Percentiles rank a stretch among this genome's conserved stretches.
Conservation (phyloP, 2,113 vertebrate species). For the Cranoglanis bouderius region DNA sequence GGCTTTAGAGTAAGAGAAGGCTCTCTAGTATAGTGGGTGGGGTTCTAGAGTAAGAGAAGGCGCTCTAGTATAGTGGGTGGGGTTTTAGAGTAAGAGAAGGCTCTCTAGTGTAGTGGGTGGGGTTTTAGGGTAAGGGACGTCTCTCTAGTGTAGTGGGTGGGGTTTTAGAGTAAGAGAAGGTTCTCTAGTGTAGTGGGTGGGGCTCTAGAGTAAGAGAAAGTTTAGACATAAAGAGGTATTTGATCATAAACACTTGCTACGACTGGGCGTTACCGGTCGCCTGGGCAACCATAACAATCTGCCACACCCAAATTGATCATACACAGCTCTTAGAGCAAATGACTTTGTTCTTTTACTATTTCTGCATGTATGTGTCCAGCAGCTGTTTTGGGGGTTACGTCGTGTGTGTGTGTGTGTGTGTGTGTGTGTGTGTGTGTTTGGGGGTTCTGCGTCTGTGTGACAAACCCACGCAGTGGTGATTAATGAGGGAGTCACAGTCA, state of each 20-base stretch:
- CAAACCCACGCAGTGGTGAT: constrained; percentile 44
- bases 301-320: not conserved
- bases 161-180: not conserved
- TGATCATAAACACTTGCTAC: not conserved
- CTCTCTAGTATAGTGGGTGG: not conserved
- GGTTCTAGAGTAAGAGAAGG: not conserved
- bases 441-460: constrained; percentile 5
- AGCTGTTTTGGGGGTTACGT: not conserved
- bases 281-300: not conserved
- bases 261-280: not conserved
- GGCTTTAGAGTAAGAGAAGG: not conserved
- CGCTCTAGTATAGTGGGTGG: not conserved
- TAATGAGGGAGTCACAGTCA: constrained; percentile 50
- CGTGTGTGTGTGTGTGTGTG: constrained; percentile 11
- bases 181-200: not conserved
- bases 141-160: not conserved
- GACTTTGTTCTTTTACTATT: not conserved
- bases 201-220: not conserved
- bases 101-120: not conserved
- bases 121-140: not conserved
- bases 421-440: constrained; percentile 17
- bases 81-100: not conserved
- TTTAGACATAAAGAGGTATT: not conserved
- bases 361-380: constrained; percentile 15
- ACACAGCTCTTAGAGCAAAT: not conserved